These are phyloP conservation scores for Oplegnathus fasciatus DNA, from an alignment of 2,113 vertebrate genomes.

Conservation along the genomic window DNA sequence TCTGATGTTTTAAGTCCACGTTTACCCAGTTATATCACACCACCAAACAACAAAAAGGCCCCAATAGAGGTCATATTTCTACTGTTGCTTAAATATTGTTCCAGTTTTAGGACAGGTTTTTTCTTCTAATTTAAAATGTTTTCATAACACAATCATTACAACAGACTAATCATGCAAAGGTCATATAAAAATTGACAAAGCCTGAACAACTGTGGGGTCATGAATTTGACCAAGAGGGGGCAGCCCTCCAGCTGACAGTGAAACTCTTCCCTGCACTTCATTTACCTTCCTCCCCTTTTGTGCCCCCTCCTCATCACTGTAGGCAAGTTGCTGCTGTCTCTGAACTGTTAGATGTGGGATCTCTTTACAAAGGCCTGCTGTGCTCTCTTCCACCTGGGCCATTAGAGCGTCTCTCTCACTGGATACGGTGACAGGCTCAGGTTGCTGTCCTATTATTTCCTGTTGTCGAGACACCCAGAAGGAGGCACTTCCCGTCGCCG, in stretches of 20 bases:
- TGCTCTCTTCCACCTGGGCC: slow-evolving; percentile 61
- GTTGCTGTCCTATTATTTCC: slow-evolving; percentile 63
- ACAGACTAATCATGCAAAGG: background rate
- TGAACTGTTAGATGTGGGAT: slow-evolving; percentile 68
- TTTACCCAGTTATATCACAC: background rate
- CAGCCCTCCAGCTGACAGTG: background rate
- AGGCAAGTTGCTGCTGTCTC: slow-evolving; percentile 57
- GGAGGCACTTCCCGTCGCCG: slow-evolving; percentile 28
- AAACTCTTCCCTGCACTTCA: background rate
- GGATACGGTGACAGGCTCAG: slow-evolving; percentile 62
- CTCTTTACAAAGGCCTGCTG: slow-evolving; percentile 74
- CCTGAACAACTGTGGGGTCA: background rate
- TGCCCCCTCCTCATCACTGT: slow-evolving; percentile 43
- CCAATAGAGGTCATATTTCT: background rate
- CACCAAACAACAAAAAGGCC: background rate
- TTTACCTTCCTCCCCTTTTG: slow-evolving; percentile 8
- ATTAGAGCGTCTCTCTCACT: slow-evolving; percentile 54
- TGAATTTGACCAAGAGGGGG: slow-evolving; percentile 6
- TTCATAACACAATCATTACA: background rate
- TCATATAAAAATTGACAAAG: background rate
- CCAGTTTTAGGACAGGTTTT: background rate
- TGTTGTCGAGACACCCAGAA: slow-evolving; percentile 52
- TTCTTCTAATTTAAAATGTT: background rate
- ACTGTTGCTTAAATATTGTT: background rate
- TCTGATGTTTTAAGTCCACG: background rate